phyloP scores from a whole-genome alignment of 2,888 invertebrate genomes.

The Trachelus iudaicus region DNA sequence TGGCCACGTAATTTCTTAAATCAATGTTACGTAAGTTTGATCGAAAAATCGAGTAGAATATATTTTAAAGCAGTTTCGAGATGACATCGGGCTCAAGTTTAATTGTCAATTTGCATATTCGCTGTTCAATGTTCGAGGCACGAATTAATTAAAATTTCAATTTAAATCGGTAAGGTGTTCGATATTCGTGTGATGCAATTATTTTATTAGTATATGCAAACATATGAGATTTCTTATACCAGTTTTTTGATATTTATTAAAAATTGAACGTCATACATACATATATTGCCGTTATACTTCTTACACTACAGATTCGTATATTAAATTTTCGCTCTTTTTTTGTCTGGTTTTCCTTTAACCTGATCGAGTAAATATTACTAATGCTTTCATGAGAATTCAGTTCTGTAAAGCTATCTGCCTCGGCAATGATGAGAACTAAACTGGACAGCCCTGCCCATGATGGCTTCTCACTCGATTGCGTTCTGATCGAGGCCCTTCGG shows the following conservation, averaged over 20 bases:
- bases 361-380: neutral
- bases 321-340: too few relatives aligned
- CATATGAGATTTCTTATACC: too few relatives aligned
- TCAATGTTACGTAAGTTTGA: neutral
- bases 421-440: conserved; percentile 23
- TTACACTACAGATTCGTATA: too few relatives aligned
- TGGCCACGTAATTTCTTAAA: neutral
- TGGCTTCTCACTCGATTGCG: conserved; percentile 50
- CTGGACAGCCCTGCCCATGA: conserved; percentile 45
- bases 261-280: too few relatives aligned
- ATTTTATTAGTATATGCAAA: too few relatives aligned
- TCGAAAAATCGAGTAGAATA: neutral
- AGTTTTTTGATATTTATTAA: too few relatives aligned
- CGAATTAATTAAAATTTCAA: neutral
- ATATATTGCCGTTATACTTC: too few relatives aligned
- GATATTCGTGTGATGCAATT: neutral
- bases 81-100: neutral
- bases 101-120: neutral
- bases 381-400: neutral
- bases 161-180: neutral
- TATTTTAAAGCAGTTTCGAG: neutral
- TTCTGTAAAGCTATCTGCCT: too few relatives aligned
- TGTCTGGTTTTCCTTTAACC: too few relatives aligned
- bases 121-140: neutral
- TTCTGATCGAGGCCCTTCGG: conserved; percentile 20